Base-by-base conservation (phyloP, 2,888 invertebrate species). In the Drosophila meridiana region DNA sequence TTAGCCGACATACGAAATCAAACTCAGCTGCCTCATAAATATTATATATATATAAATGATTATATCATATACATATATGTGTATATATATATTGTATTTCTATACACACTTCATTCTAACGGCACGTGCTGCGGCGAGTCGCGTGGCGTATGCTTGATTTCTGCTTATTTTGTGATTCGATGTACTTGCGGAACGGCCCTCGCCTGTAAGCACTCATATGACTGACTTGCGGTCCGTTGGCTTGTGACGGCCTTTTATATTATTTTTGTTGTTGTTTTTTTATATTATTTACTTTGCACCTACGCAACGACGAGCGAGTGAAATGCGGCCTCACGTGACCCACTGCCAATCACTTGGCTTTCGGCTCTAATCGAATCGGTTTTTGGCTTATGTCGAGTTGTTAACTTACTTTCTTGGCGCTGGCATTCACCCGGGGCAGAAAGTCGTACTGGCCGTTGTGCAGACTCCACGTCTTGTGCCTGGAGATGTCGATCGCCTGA, bases 361-460 rank as follows among this genome's bases (percentile, higher is more conserved):
- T 61, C 36, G 48, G 43, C 72, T 76, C 76, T 67, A 78, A 77
- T 77, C 69, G 61, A 57, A 53, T 69, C 66, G 78, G 69, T 73
- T 77, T 36, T 30, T 38, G 1, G 28, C 5, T 2, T 14, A n/a
- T 11, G 26, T 52, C 11, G 11, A 26, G 47, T 20, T 40, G 20
- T 42, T 5, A 34, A 73, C 82, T 78, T 56, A 82, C 82, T 48
- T 65, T 34, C 3, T 47, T 1, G 0, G 2, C 42, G 6, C 28
- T 83, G 14, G 14, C 36, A 20, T 81, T 84, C 5, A 91, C 61
- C 4, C 76, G 61, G 0, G 92, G 90, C 76, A 92, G 68, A 72
- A 91, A 92, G 4, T 65, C 71, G 55, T 92, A 92, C 8, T 80
- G 71, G 38, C 58, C 69, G 11, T 78, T 84, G 38, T 78, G 69